Percentiles rank a stretch among this genome's conserved stretches.
phyloP scores from a whole-genome alignment of 1,140 invertebrate species.

The Drosophila santomea region DNA sequence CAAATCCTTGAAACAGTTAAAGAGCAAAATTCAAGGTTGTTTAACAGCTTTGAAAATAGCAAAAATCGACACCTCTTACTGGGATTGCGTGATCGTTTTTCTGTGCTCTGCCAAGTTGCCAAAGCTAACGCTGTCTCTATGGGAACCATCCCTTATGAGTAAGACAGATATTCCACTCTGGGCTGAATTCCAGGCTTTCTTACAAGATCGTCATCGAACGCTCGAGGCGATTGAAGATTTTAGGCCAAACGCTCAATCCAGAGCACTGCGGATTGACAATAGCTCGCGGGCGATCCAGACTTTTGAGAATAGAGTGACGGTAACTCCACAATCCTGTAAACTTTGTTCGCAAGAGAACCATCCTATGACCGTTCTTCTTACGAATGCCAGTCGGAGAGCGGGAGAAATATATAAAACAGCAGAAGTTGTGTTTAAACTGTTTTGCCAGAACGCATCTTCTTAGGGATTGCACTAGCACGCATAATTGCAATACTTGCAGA shows the following conservation, averaged over 20 bases:
- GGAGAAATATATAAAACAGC: not conserved
- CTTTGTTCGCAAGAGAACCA: too few relatives aligned
- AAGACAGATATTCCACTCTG: not conserved
- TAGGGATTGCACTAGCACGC: not conserved
- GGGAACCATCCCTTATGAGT: not conserved
- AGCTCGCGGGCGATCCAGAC: not conserved
- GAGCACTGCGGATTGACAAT: not conserved
- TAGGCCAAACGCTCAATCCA: not conserved
- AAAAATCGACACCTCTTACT: not conserved
- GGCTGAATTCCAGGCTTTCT: not conserved
- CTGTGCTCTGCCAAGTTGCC: not conserved
- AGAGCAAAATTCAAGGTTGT: not conserved
- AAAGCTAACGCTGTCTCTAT: not conserved
- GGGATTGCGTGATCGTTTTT: not conserved
- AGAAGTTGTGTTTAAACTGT: not conserved
- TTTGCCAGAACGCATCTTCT: not conserved
- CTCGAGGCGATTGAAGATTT: not conserved
- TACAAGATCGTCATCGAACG: slow-evolving; percentile 1
- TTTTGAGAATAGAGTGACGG: not conserved
- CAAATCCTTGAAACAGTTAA: not conserved
- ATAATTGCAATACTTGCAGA: not conserved
- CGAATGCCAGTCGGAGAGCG: not conserved
- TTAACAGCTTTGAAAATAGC: not conserved
- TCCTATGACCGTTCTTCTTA: not conserved
- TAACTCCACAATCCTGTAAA: too few relatives aligned